phyloP scores from a whole-genome alignment of 2,797 vertebrate genomes.

The Phataginus tetradactyla region DNA sequence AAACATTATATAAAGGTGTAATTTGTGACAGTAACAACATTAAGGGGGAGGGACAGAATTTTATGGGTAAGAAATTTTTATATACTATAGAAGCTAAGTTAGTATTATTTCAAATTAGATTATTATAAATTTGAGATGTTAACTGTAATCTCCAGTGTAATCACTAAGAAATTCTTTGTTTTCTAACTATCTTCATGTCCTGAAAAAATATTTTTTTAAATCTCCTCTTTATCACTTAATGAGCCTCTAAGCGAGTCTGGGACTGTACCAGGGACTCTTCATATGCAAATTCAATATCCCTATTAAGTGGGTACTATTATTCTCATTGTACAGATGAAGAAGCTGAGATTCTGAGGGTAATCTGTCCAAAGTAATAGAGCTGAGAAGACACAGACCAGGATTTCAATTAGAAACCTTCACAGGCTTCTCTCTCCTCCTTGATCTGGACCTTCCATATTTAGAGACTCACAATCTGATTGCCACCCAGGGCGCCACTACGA shows the following conservation, averaged over 20 bases:
- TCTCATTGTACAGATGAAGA: background rate
- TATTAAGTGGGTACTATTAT: background rate
- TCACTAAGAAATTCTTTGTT: conserved; percentile 32
- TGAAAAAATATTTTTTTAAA: conserved; percentile 23
- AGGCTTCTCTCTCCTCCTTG: background rate
- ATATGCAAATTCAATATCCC: conserved; percentile 6
- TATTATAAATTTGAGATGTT: background rate
- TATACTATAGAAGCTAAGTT: background rate
- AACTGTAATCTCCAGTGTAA: background rate
- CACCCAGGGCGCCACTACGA: background rate
- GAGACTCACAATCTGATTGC: background rate
- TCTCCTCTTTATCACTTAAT: background rate
- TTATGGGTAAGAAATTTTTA: background rate
- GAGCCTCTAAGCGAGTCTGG: background rate
- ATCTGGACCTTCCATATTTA: background rate
- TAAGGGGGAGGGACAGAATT: background rate
- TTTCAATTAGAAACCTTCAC: background rate
- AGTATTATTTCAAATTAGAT: background rate
- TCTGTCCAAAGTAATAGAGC: background rate
- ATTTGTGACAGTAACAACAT: background rate
- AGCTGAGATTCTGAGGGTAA: background rate
- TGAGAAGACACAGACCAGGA: background rate
- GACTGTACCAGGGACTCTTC: background rate
- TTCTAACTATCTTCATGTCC: background rate
- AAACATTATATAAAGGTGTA: background rate